These are phyloP conservation scores for Ostrea edulis DNA, from an alignment of 1,140 invertebrate genomes.

Conservation along the genomic window DNA sequence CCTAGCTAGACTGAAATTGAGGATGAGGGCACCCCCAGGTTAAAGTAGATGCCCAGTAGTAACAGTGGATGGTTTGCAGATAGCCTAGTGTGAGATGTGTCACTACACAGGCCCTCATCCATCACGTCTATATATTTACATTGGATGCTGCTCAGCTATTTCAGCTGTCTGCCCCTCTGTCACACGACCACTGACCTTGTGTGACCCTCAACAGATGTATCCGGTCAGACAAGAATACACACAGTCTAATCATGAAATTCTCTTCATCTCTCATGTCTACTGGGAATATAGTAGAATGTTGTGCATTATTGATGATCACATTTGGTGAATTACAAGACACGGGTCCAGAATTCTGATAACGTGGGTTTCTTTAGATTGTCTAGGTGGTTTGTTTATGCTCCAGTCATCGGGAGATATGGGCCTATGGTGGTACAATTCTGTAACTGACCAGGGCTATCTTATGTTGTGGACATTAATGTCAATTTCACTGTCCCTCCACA, in stretches of 20 bases:
- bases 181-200: neutral
- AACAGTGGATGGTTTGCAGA: neutral
- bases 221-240: constrained; percentile 15
- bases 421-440: no score
- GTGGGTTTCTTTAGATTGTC: neutral
- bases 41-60: neutral
- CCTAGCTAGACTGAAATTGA: neutral
- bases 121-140: constrained; percentile 20
- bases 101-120: neutral
- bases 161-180: constrained; percentile 2
- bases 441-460: no score
- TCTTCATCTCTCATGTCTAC: neutral
- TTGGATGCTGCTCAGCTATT: neutral
- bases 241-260: constrained; percentile 13
- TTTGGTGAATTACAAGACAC: neutral
- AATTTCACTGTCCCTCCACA: no score
- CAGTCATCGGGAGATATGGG: neutral
- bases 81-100: neutral
- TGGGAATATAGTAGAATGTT: neutral
- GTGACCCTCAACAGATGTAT: neutral
- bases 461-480: no score
- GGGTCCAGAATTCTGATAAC: neutral
- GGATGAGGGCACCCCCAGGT: neutral
- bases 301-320: constrained; percentile 23
- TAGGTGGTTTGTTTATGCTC: neutral